Base-by-base conservation (phyloP, 1,140 invertebrate species). In the Pectinophora gossypiella region DNA sequence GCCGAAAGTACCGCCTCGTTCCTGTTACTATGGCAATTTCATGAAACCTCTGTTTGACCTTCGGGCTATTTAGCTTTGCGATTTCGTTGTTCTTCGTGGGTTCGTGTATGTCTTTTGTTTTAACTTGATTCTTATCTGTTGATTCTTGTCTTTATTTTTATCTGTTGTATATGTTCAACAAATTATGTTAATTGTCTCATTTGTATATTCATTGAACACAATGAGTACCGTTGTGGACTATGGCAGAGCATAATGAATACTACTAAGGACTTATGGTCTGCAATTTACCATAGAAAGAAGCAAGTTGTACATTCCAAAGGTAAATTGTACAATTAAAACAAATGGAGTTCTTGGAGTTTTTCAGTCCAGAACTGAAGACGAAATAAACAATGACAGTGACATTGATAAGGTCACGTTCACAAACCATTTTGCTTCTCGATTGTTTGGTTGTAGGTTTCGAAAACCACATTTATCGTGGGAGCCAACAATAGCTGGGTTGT, bases 391-490 rank as follows among this genome's bases (percentile, higher is more conserved):
- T 32, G 2, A n/a, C 2, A n/a, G 27, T 32, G 27, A 32, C 27
- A 32, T 32, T 32, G 27, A 3, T 3, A n/a, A 32, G 7, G n/a
- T 32, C 27, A 32, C 27, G 27, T 32, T 32, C n/a, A 32, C 27
- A 32, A 12, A 32, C n/a, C n/a, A n/a, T n/a, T n/a, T n/a, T n/a
- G n/a, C n/a, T n/a, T n/a, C n/a, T 32, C 27, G 27, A 32, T n/a
- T 32, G 27, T 15, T 15, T 16, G 3, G 48, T 50, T 20, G 27
- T 48, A 52, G 32, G 57, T 58, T 49, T 64, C 38, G 36, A 40
- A 44, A 40, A 5, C 38, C 57, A 67, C 61, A 57, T 64, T 64
- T 48, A 40, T 54, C 52, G 60, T 69, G 44, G 59, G 51, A 19
- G 45, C 36, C 15, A 61, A 68, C 52, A 63, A 51, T 51, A 38